Base-by-base conservation (phyloP, 2,797 vertebrate species). In the Neosalanx taihuensis region DNA sequence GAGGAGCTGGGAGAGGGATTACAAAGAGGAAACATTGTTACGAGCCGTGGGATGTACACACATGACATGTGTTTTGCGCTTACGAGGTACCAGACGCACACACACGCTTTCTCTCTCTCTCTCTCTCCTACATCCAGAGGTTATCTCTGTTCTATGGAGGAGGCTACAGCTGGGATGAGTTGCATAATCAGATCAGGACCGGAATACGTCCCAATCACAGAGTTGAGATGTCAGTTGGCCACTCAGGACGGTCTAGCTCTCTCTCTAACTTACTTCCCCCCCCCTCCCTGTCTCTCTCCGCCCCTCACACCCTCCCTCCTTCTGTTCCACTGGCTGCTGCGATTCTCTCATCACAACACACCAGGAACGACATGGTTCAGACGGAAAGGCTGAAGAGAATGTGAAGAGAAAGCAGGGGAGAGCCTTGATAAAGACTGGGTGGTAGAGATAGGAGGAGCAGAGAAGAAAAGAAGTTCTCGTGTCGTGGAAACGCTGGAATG, bases 401-500 rank as follows among this genome's bases (percentile, higher is more conserved):
- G 61, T 30, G 64, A 46, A 63, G 74, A 66, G 15, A 49, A 72
- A 31, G 68, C 82, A 72, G 13, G 35, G 61, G 64, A 49, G 23
- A 46, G 12, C 35, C 37, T 10, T 64, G 62, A 31, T 41, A 65
- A 13, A 65, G 64, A n/a, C 64, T 15, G 60, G 15, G 2, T 17
- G 17, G 63, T 30, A 76, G 67, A 3, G 1, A 5, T 37, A n/a
- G 10, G 12, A 51, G 46, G 33, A 29, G 33, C 6, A 46, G 62
- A 29, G 13, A 3, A 29, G 13, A 3, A 6, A 67, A 57, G 64
- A 72, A 60, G 5, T 79, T 85, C 75, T 87, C 69, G 75, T 87
- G 86, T 85, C 86, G 87, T 87, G 87, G 90, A 87, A 90, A 92
- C 83, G 84, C 85, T 29, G 61, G 72, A 85, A 83, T 81, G 77